Evolutionary conservation across 2,888 invertebrate genomes (phyloP).

Genomic region (Dexiosoma caninum): DNA sequence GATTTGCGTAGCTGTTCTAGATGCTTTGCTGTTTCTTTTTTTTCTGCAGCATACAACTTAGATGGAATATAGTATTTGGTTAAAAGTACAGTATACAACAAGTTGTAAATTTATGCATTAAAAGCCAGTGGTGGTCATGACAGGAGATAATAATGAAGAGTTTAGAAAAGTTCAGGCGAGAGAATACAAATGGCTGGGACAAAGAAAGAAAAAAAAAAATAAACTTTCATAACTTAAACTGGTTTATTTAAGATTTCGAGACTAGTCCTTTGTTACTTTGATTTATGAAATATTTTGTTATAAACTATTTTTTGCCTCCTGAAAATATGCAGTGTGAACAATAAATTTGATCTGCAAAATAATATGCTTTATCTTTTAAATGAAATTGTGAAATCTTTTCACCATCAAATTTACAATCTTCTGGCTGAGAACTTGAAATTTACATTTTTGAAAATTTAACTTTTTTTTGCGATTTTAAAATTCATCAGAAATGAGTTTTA

Average conservation of each 20-base stretch:
- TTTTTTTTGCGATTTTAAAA: no score
- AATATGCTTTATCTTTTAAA: no score
- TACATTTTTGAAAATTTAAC: no score
- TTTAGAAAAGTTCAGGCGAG: not conserved
- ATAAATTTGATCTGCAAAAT: not conserved
- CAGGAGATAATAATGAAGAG: constrained; percentile 32
- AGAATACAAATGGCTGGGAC: not conserved
- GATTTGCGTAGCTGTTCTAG: constrained; percentile 41
- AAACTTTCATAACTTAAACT: not conserved
- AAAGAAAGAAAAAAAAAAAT: not conserved
- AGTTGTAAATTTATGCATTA: constrained; percentile 58
- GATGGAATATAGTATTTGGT: constrained; percentile 4
- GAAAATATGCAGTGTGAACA: not conserved
- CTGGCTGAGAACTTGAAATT: no score
- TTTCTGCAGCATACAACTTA: not conserved
- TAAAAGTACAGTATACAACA: constrained; percentile 47
- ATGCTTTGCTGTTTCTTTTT: not conserved
- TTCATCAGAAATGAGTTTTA: no score
- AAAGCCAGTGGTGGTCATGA: constrained; percentile 40
- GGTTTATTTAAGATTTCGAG: constrained; percentile 7
- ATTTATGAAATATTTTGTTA: constrained; percentile 1
- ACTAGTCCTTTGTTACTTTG: not conserved
- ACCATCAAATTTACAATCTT: no score
- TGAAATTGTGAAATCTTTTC: no score
- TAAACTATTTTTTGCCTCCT: not conserved